Evolutionary conservation across 2,113 vertebrate genomes (phyloP).

Genomic region (Cnemophilus loriae): DNA sequence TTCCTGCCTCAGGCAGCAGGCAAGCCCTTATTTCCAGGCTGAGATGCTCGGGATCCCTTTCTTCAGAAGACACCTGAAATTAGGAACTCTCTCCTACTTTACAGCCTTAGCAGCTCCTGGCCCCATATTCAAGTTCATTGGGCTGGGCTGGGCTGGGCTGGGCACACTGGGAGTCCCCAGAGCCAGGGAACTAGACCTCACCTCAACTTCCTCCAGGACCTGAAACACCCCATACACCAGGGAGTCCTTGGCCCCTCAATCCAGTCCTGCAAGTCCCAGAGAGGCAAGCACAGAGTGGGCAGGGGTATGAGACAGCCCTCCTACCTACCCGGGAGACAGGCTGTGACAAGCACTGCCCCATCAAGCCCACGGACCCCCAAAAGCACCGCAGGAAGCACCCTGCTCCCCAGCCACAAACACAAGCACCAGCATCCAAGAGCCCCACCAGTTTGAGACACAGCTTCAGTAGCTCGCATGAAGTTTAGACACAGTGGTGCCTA

Average conservation of each 20-base stretch:
- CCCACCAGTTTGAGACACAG: too few relatives aligned
- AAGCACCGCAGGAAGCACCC: neutral
- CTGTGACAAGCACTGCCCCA: neutral
- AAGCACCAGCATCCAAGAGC: neutral
- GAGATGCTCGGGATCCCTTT: neutral
- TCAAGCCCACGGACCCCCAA: neutral
- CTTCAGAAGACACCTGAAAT: neutral
- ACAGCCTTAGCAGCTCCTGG: neutral
- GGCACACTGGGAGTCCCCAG: neutral
- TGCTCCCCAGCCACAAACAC: neutral
- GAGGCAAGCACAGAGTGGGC: neutral
- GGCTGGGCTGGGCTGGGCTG: neutral
- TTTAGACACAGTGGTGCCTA: neutral
- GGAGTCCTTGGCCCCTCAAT: neutral
- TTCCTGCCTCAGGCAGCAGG: neutral
- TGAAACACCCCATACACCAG: neutral
- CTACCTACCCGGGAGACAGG: too few relatives aligned
- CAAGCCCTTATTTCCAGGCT: neutral
- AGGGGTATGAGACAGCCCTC: neutral
- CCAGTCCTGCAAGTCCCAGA: neutral
- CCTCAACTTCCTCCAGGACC: neutral
- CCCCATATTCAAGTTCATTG: too few relatives aligned
- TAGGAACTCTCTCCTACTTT: neutral
- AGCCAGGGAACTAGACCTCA: neutral
- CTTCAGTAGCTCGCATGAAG: neutral